A percentile compares a stretch with the other conserved stretches of the same genome.
phyloP scores from a whole-genome alignment of 2,113 vertebrate genomes.

The Stigmatopora argus region DNA sequence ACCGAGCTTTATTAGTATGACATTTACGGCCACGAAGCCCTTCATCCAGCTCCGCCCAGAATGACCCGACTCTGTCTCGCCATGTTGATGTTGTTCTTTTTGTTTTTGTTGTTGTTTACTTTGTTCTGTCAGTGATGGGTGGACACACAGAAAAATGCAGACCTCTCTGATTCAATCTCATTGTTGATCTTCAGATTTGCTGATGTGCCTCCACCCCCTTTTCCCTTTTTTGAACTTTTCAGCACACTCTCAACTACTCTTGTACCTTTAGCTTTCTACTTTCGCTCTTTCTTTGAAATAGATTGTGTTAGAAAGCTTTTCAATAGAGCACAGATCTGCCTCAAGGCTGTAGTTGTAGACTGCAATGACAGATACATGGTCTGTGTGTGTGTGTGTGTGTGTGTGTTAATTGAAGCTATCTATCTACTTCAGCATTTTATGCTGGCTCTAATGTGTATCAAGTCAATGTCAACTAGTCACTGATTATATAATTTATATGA shows the following conservation, averaged over 20 bases:
- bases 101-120: not conserved
- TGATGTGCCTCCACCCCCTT: constrained; percentile 15
- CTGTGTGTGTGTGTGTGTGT: not conserved
- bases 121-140: not conserved
- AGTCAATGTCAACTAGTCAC: too few relatives aligned
- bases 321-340: not conserved
- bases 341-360: not conserved
- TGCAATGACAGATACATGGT: not conserved
- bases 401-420: not conserved
- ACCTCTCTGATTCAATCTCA: constrained; percentile 23
- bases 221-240: constrained; percentile 25
- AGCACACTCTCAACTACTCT: constrained; percentile 12
- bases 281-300: constrained; percentile 8
- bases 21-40: constrained; percentile 54
- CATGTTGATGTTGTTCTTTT: not conserved
- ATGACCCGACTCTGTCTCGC: constrained; percentile 13
- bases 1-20: constrained; percentile 60
- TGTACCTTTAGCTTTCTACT: not conserved
- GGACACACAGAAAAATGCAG: constrained; percentile 18
- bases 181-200: constrained; percentile 26
- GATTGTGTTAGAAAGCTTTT: not conserved
- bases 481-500: too few relatives aligned
- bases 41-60: constrained; percentile 42
- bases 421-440: not conserved
- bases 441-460: too few relatives aligned